phyloP scores from a whole-genome alignment of 1,140 invertebrate species.

The Drosophila navojoa region DNA sequence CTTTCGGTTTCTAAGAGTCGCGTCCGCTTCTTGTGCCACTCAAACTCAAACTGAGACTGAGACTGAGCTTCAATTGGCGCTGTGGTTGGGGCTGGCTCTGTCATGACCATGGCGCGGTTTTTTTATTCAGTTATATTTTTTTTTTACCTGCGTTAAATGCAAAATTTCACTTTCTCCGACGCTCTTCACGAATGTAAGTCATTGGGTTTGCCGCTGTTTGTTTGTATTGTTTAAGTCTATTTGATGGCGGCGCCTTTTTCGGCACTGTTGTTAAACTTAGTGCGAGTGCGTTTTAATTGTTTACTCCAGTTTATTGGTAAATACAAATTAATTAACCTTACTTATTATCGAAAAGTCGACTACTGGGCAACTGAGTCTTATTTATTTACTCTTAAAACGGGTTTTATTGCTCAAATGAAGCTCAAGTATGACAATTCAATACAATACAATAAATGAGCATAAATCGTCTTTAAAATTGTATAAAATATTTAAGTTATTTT shows the following conservation, averaged over 20 bases:
- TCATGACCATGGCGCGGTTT: conserved; percentile 35
- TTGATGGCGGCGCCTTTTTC: conserved; percentile 43
- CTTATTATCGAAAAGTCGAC: background rate
- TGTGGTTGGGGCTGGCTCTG: conserved; percentile 26
- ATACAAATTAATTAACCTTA: conserved; percentile 12
- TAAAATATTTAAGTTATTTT: background rate
- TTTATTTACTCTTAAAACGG: background rate
- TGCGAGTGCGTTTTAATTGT: conserved; percentile 24
- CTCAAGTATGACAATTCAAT: no score
- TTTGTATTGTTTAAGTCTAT: background rate
- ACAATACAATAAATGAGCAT: no score
- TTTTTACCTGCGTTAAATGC: conserved; percentile 62
- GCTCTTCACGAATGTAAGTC: conserved; percentile 71
- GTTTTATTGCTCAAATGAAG: background rate
- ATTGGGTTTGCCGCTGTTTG: conserved; percentile 51
- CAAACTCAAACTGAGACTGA: conserved; percentile 24
- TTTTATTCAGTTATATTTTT: conserved; percentile 13
- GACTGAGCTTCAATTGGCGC: conserved; percentile 44
- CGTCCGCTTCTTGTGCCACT: conserved; percentile 27
- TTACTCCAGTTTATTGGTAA: conserved; percentile 12
- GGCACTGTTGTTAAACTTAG: conserved; percentile 32
- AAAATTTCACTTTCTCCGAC: conserved; percentile 80
- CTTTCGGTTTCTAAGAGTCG: conserved; percentile 61
- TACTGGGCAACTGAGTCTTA: background rate
- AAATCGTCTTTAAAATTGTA: no score